Base-by-base conservation (phyloP, 2,888 invertebrate species). In the Epinotia bilunana region DNA sequence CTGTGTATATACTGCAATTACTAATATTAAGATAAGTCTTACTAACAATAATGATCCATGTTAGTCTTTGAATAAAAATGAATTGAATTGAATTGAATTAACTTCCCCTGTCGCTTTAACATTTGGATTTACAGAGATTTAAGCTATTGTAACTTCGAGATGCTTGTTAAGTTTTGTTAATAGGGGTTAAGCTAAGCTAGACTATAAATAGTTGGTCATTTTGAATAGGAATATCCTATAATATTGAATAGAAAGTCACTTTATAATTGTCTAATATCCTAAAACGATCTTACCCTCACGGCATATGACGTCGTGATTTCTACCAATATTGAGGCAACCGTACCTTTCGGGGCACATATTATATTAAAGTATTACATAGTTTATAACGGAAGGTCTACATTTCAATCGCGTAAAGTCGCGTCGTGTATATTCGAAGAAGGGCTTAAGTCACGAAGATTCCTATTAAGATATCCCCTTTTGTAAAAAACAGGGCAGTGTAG, bases 361-460 rank as follows among this genome's bases (percentile, higher is more conserved):
- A 69, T 46, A 61, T 33, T 61, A 28, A 46, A 60, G 11, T 58
- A 33, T 65, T 71, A 71, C 70, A 62, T 46, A 62, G 67, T 73
- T 68, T 60, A 70, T 65, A 71, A 74, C 43, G 55, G 64, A 65
- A 72, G 71, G 72, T 72, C 70, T 64, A 72, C 55, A 67, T 72
- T 75, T 72, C 75, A 67, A 72, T 67, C 65, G 72, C 33, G 20
- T 57, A 58, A 71, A 67, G 55, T 75, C 72, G 60, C 55, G 49
- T 68, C 55, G 57, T 46, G 53, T 73, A 71, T 69, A 60, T 16
- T 28, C n/a, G n/a, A 23, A 53, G 43, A 69, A 60, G 13, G 58
- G 13, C 23, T 9, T 60, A 46, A 57, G n/a, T 43, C 4, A 2
- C 28, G 4, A 11, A 5, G n/a, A 16, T 23, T 46, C 18, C n/a